A percentile compares a stretch with the other conserved stretches of the same genome.
Conservation (phyloP, 2,888 invertebrate genomes). For the Antitype chi region DNA sequence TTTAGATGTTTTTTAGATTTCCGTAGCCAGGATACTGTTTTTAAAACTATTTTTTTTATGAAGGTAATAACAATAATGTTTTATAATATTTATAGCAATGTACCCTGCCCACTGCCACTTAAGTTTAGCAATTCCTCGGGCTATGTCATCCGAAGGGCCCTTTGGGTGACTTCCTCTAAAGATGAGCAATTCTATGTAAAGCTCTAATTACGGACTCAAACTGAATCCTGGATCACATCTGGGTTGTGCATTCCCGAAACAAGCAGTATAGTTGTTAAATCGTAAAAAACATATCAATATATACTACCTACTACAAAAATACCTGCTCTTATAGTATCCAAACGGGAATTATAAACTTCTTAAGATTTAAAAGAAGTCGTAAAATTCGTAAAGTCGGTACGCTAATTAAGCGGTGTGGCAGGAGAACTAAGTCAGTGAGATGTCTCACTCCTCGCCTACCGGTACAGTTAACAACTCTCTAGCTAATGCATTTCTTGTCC, state of each 20-base stretch:
- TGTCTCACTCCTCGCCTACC: constrained; percentile 2
- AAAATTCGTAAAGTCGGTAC: constrained; percentile 1
- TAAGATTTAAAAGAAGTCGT: not conserved
- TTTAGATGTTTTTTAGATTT: too few relatives aligned
- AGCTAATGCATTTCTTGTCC: constrained; percentile 49
- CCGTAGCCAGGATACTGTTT: too few relatives aligned
- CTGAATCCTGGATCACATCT: not conserved
- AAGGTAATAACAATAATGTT: too few relatives aligned
- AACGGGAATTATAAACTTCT: not conserved
- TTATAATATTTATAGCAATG: too few relatives aligned
- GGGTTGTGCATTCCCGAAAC: not conserved
- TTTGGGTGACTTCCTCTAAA: not conserved
- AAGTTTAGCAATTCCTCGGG: too few relatives aligned
- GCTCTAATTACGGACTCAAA: not conserved
- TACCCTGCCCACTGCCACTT: too few relatives aligned
- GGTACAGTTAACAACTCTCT: constrained; percentile 31
- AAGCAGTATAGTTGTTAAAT: not conserved
- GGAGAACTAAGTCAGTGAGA: constrained; percentile 3
- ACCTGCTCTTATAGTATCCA: not conserved
- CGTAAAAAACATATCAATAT: not conserved
- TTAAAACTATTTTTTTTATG: too few relatives aligned
- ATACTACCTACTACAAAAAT: too few relatives aligned
- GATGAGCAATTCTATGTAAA: not conserved
- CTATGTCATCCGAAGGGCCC: too few relatives aligned
- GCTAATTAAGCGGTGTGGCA: constrained; percentile 8